These are phyloP conservation scores for Phylloscopus trochiloides DNA, from an alignment of 2,113 vertebrate species.

Conservation along the genomic window DNA sequence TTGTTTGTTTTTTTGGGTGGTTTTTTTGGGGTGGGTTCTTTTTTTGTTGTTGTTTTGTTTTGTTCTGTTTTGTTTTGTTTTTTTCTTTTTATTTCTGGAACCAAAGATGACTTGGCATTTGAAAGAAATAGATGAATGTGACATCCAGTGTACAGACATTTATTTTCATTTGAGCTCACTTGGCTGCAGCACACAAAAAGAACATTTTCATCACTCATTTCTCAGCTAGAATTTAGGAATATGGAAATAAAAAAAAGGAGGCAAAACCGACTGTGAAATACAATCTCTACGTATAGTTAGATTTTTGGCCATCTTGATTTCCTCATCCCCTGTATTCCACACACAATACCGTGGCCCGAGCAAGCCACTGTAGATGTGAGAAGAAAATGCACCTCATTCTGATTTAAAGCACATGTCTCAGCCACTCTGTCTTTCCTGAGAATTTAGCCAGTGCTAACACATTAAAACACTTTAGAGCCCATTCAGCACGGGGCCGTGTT, in stretches of 20 bases:
- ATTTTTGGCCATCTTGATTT: background rate
- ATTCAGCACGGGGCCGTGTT: background rate
- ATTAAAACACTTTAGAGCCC: background rate
- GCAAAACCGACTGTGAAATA: background rate
- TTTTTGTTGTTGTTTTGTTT: no score
- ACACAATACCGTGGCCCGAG: background rate
- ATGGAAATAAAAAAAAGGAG: background rate
- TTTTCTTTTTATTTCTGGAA: background rate
- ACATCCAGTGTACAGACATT: background rate
- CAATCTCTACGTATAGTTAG: background rate
- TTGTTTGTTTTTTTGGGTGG: no score
- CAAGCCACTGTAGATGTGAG: background rate
- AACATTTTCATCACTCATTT: background rate
- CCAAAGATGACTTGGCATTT: background rate
- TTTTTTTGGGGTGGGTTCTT: no score
- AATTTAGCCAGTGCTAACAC: background rate
- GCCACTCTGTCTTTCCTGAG: background rate
- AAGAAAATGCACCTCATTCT: background rate
- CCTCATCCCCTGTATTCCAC: background rate
- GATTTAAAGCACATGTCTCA: conserved; percentile 28
- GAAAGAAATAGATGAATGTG: background rate
- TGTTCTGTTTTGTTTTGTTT: accelerated
- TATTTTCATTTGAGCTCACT: background rate
- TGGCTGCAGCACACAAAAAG: background rate
- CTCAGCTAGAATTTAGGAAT: background rate